Evolutionary conservation across 1,140 invertebrate genomes (phyloP).

Genomic region (Drosophila paulistorum): DNA sequence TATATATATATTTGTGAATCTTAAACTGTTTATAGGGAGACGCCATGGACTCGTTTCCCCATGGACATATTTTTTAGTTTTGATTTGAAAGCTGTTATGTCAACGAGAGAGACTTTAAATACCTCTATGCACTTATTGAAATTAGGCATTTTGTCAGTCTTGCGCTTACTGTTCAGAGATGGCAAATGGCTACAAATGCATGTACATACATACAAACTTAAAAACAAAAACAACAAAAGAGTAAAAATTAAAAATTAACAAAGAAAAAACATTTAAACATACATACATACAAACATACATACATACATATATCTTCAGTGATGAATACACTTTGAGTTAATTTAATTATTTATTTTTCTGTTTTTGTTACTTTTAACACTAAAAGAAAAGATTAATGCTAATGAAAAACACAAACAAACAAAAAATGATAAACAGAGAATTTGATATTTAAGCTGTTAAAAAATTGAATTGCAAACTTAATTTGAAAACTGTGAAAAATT

Average conservation of each 20-base stretch:
- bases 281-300: not conserved
- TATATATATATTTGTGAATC: not conserved
- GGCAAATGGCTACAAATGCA: conserved; percentile 13
- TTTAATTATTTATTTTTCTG: not conserved
- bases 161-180: conserved; percentile 5
- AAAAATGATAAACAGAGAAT: not conserved
- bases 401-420: not conserved
- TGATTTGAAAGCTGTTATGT: conserved; percentile 17
- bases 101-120: conserved; percentile 21
- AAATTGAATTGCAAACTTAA: not conserved
- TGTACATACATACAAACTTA: conserved; percentile 10
- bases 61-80: conserved; percentile 9
- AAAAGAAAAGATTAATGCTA: conserved; percentile 4
- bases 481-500: conserved; percentile 8
- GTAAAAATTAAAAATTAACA: not conserved
- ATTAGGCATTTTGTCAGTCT: conserved; percentile 19
- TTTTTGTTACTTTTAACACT: conserved; percentile 7
- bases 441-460: conserved; percentile 8
- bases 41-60: not conserved
- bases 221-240: not conserved
- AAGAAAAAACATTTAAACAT: not conserved
- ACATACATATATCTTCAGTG: conserved; percentile 2
- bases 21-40: conserved; percentile 16
- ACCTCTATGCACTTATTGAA: conserved; percentile 22
- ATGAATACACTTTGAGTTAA: conserved; percentile 1